These are phyloP conservation scores for Sitophilus oryzae DNA, from an alignment of 1,140 invertebrate genomes.

Conservation along the genomic window DNA sequence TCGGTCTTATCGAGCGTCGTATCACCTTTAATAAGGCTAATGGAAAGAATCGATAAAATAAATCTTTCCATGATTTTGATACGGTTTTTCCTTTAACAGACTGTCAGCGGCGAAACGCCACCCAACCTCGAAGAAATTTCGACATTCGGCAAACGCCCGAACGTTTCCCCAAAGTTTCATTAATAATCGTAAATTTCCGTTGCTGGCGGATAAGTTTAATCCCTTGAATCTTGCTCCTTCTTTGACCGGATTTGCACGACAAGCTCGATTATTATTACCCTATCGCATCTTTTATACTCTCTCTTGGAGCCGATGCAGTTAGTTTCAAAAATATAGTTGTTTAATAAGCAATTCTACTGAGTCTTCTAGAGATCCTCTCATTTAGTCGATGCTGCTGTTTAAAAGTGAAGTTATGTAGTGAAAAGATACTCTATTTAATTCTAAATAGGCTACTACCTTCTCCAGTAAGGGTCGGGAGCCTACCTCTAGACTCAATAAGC, in stretches of 20 bases:
- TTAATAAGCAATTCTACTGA: too few relatives aligned
- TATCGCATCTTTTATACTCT: too few relatives aligned
- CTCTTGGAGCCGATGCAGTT: too few relatives aligned
- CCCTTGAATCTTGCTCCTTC: background rate
- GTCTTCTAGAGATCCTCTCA: too few relatives aligned
- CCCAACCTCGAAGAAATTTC: background rate
- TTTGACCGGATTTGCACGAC: background rate
- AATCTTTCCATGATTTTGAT: slow-evolving; percentile 11
- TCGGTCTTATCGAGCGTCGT: too few relatives aligned
- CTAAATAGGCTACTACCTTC: too few relatives aligned
- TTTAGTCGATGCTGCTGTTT: too few relatives aligned
- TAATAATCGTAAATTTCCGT: background rate
- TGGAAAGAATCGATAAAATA: slow-evolving; percentile 13
- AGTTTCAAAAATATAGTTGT: too few relatives aligned
- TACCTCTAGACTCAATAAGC: too few relatives aligned
- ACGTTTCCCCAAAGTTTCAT: background rate
- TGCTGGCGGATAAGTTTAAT: background rate
- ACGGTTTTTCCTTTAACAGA: slow-evolving; percentile 1
- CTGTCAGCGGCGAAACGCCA: background rate
- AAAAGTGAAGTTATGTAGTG: too few relatives aligned
- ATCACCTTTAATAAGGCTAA: slow-evolving; percentile 12
- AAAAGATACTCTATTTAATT: too few relatives aligned
- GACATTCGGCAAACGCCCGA: background rate
- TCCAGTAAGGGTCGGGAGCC: too few relatives aligned
- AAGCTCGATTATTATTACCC: background rate